Evolutionary conservation across 2,797 vertebrate genomes (phyloP).

Genomic region (Brotula barbata): DNA sequence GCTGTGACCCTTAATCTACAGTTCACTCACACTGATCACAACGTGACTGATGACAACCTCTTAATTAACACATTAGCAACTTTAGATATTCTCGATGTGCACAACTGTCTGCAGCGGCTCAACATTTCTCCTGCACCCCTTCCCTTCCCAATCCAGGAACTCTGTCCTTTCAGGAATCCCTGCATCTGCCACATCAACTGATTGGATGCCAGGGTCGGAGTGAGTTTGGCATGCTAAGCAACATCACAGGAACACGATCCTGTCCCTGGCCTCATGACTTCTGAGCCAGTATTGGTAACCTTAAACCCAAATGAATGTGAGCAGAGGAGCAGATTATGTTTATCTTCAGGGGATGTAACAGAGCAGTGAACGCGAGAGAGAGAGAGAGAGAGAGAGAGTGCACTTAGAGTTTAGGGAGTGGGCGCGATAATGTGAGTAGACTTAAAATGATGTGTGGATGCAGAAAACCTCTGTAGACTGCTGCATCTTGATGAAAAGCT

Average conservation of each 20-base stretch:
- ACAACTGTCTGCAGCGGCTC: constrained; percentile 49
- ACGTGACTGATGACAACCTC: constrained; percentile 47
- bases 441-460: constrained; percentile 49
- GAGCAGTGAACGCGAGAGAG: constrained; percentile 30
- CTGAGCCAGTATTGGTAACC: constrained; percentile 50
- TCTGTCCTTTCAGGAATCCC: constrained; percentile 48
- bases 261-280: constrained; percentile 35
- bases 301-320: constrained; percentile 57
- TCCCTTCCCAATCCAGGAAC: constrained; percentile 30
- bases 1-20: constrained; percentile 28
- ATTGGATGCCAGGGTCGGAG: constrained; percentile 53
- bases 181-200: constrained; percentile 54
- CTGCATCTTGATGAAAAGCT: constrained; percentile 14
- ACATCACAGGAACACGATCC: constrained; percentile 53
- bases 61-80: constrained; percentile 58
- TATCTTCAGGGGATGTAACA: constrained; percentile 57
- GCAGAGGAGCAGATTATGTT: constrained; percentile 55
- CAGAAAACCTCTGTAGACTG: constrained; percentile 33
- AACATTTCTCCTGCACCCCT: constrained; percentile 28
- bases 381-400: not conserved
- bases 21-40: constrained; percentile 23
- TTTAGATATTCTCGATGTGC: constrained; percentile 21
- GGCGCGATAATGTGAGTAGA: constrained; percentile 43
- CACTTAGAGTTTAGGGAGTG: constrained; percentile 47
- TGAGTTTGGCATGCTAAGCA: constrained; percentile 48